Percentiles rank a stretch among this genome's conserved stretches.
Evolutionary conservation across 2,888 invertebrate genomes (phyloP).

Genomic region (Criorhina ranunculi): DNA sequence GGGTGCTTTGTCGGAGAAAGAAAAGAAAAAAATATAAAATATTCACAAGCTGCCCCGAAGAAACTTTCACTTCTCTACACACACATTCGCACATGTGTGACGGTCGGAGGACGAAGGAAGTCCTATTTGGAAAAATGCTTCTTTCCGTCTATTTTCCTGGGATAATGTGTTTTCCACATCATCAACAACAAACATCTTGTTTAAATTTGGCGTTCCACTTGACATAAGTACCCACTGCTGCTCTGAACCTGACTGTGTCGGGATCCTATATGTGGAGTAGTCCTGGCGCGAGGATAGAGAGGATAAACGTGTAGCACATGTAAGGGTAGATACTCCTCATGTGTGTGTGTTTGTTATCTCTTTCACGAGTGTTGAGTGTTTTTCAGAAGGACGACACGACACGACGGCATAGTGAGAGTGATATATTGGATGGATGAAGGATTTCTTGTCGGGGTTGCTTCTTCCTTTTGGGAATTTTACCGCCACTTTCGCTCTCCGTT

Average conservation of each 20-base stretch:
- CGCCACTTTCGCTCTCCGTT: constrained; percentile 31
- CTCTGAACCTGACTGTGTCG: constrained; percentile 31
- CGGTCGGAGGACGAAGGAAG: not conserved
- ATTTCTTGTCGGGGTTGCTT: constrained; percentile 29
- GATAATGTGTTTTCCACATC: constrained; percentile 62
- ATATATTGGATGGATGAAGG: constrained; percentile 33
- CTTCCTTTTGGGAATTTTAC: constrained; percentile 40
- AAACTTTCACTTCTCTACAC: constrained; percentile 54
- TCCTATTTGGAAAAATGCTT: constrained; percentile 31
- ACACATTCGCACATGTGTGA: not conserved
- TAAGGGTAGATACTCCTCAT: not conserved
- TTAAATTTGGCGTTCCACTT: constrained; percentile 62
- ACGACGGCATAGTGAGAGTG: constrained; percentile 31
- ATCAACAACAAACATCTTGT: constrained; percentile 62
- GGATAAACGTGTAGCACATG: not conserved
- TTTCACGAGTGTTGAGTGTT: constrained; percentile 24
- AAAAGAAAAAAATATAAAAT: constrained; percentile 36
- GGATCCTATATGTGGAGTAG: not conserved
- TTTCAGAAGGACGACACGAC: constrained; percentile 28
- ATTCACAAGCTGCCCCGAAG: constrained; percentile 33
- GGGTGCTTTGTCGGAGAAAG: not conserved
- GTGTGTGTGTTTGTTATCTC: constrained; percentile 12
- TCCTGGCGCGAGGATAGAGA: not conserved
- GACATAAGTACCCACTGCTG: constrained; percentile 36
- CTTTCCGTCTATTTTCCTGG: constrained; percentile 54